A percentile compares a stretch with the other conserved stretches of the same genome.
These are phyloP conservation scores for Coregonus suidteri DNA, from an alignment of 2,797 vertebrate genomes.

Conservation along the genomic window DNA sequence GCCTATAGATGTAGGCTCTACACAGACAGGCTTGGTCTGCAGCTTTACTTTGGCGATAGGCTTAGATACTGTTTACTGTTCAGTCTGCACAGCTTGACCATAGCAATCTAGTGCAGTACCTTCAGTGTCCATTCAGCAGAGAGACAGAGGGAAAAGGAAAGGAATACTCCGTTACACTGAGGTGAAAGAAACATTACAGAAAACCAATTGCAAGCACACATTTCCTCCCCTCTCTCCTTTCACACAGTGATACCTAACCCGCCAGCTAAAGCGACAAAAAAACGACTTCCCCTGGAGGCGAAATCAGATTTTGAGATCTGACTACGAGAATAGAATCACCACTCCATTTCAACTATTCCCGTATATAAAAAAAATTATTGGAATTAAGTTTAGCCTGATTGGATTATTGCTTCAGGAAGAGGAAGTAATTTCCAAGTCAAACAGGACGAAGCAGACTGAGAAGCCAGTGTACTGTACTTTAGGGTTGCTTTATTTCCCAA, in stretches of 20 bases:
- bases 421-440: conserved; percentile 26
- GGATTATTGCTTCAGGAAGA: conserved; percentile 46
- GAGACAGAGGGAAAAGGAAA: conserved; percentile 6
- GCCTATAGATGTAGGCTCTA: background rate
- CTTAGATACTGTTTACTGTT: background rate
- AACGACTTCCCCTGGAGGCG: background rate
- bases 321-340: conserved; percentile 50
- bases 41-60: background rate
- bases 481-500: conserved; percentile 10
- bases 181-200: conserved; percentile 31
- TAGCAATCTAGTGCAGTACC: background rate
- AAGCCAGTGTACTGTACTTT: conserved; percentile 21
- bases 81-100: too few species aligned
- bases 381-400: conserved; percentile 49
- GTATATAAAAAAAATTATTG: conserved; percentile 27
- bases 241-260: conserved; percentile 27
- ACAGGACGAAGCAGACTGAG: background rate
- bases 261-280: conserved; percentile 15
- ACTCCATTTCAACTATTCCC: conserved; percentile 52
- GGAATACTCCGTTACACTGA: conserved; percentile 38
- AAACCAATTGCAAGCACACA: conserved; percentile 38
- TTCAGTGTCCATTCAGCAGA: background rate
- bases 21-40: background rate
- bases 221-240: conserved; percentile 30
- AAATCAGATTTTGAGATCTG: conserved; percentile 42